These are phyloP conservation scores for Ferdinandea cuprea DNA, from an alignment of 2,888 invertebrate species.

Conservation along the genomic window DNA sequence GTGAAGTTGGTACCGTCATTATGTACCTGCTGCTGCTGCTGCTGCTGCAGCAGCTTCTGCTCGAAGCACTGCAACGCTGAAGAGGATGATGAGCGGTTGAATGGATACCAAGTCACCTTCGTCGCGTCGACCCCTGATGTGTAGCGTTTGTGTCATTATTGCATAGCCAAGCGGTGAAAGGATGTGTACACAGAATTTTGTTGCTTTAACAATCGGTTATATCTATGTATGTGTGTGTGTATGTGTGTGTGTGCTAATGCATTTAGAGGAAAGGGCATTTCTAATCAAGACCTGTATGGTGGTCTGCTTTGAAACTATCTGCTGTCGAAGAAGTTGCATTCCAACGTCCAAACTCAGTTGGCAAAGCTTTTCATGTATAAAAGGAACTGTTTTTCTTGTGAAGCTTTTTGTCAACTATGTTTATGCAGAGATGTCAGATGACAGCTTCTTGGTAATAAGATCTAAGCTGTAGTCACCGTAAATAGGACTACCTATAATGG, in stretches of 20 bases:
- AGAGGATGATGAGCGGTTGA: conserved; percentile 45
- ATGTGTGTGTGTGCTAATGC: conserved; percentile 23
- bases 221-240: conserved; percentile 11
- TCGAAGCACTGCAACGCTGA: conserved; percentile 24
- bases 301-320: background rate
- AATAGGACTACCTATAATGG: no score
- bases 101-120: conserved; percentile 23
- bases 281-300: conserved; percentile 41
- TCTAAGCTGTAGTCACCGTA: no score
- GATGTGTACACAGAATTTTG: conserved; percentile 9
- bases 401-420: no score
- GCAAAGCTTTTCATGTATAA: no score
- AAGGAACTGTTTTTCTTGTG: no score
- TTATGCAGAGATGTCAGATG: no score
- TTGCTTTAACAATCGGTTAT: conserved; percentile 43
- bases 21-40: conserved; percentile 35
- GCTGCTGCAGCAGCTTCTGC: background rate
- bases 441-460: no score
- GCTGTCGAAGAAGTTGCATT: background rate
- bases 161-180: conserved; percentile 2
- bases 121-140: no score
- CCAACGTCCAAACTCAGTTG: no score
- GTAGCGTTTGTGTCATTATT: conserved; percentile 58
- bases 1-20: conserved; percentile 39
- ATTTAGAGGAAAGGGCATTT: conserved; percentile 22